phyloP scores from a whole-genome alignment of 2,797 vertebrate species.

The Linurgus olivaceus region DNA sequence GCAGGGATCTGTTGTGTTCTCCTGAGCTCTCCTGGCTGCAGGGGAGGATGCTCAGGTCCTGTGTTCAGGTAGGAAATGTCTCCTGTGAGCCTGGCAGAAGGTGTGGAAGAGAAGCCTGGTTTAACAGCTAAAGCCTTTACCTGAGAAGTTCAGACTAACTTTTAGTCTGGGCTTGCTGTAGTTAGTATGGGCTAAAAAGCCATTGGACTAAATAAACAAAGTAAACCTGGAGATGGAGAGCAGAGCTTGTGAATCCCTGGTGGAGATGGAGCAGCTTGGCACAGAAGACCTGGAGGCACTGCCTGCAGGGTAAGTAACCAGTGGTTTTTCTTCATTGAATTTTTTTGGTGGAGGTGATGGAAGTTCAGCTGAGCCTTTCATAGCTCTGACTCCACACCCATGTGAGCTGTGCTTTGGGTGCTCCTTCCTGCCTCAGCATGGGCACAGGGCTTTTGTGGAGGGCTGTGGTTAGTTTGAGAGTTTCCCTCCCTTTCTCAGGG shows the following conservation, averaged over 20 bases:
- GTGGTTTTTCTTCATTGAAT: rapidly evolving
- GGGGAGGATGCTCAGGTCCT: rapidly evolving
- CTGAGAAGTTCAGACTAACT: neutral
- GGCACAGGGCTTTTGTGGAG: rapidly evolving
- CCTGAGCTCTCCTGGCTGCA: neutral
- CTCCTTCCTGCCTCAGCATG: neutral
- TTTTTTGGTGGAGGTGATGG: neutral
- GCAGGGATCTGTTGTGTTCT: rapidly evolving
- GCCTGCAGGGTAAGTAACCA: neutral
- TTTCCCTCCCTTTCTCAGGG: neutral
- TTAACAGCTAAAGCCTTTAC: neutral
- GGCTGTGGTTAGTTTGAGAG: neutral
- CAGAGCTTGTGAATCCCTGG: rapidly evolving
- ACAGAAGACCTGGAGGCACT: neutral
- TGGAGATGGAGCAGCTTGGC: neutral
- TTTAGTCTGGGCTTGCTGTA: neutral
- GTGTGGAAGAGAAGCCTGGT: neutral
- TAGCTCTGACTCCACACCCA: neutral
- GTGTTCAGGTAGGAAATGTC: rapidly evolving
- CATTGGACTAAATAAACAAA: neutral
- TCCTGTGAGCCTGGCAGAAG: neutral
- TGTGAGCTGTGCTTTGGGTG: neutral
- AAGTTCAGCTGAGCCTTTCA: neutral
- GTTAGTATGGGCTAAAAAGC: neutral
- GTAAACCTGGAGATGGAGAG: neutral